Evolutionary conservation across 2,888 invertebrate genomes (phyloP).

Genomic region (Lamproptera curius): DNA sequence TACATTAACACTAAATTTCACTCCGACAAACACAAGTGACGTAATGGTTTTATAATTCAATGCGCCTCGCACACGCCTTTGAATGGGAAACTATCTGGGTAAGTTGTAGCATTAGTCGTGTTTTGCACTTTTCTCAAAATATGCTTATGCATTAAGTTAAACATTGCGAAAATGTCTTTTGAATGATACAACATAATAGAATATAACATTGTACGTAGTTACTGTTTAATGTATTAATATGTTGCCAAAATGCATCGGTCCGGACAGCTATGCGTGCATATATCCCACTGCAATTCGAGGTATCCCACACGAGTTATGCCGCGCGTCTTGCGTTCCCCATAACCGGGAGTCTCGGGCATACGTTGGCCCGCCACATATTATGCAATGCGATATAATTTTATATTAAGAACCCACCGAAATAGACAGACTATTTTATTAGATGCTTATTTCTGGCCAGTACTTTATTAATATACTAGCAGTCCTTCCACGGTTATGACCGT

Average conservation of each 20-base stretch:
- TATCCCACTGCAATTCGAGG: conserved; percentile 20
- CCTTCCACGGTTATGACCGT: too few species aligned
- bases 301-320: conserved; percentile 20
- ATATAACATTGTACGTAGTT: too few species aligned
- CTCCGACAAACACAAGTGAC: background rate
- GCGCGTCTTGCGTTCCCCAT: conserved; percentile 13
- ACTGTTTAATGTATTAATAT: too few species aligned
- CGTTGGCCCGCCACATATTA: conserved; percentile 16
- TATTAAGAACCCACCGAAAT: too few species aligned
- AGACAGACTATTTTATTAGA: too few species aligned
- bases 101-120: background rate
- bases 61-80: background rate
- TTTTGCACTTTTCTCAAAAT: background rate
- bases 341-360: conserved; percentile 4
- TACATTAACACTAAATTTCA: conserved; percentile 15
- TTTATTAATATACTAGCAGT: too few species aligned
- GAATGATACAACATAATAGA: too few species aligned
- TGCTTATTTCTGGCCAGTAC: too few species aligned
- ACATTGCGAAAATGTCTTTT: too few species aligned
- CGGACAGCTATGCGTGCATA: conserved; percentile 14
- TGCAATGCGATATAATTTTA: conserved; percentile 5
- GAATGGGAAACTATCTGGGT: background rate
- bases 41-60: conserved; percentile 6
- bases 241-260: conserved; percentile 6
- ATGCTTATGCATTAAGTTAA: too few species aligned